Evolutionary conservation across 2,888 invertebrate genomes (phyloP).

Genomic region (Synergus itoensis): DNA sequence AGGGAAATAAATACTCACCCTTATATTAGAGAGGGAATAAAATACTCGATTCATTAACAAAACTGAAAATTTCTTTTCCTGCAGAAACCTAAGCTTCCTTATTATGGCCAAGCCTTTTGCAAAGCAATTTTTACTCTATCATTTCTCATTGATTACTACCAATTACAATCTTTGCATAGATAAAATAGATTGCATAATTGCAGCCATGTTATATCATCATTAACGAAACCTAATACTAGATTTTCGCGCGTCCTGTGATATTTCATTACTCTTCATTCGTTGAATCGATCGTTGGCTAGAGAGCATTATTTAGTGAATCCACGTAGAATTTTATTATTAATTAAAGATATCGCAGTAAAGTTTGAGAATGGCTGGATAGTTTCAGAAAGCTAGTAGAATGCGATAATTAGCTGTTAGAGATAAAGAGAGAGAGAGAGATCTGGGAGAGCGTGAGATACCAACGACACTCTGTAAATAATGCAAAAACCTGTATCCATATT

Average conservation of each 20-base stretch:
- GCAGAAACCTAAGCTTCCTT: constrained; percentile 39
- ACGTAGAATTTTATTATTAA: neutral
- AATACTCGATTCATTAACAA: neutral
- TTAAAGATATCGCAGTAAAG: constrained; percentile 39
- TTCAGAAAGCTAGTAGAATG: constrained; percentile 44
- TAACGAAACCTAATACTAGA: constrained; percentile 34
- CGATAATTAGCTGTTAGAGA: constrained; percentile 33
- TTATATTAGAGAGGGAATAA: neutral
- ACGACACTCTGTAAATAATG: constrained; percentile 36
- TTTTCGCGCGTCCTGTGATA: constrained; percentile 39
- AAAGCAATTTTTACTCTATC: constrained; percentile 39
- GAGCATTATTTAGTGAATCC: constrained; percentile 6
- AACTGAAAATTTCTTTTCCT: neutral
- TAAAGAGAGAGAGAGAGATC: constrained; percentile 44
- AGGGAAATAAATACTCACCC: constrained; percentile 8
- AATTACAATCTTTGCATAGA: constrained; percentile 25
- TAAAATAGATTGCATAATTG: neutral
- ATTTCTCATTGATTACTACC: constrained; percentile 38
- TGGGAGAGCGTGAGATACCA: constrained; percentile 29
- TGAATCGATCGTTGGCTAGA: constrained; percentile 18
- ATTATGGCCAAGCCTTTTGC: constrained; percentile 28
- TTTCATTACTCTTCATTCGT: constrained; percentile 2
- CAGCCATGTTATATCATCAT: constrained; percentile 39
- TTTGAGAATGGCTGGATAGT: constrained; percentile 60
- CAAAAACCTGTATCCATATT: constrained; percentile 35